Base-by-base conservation (phyloP, 1,140 invertebrate species). In the Drosophila cardini region DNA sequence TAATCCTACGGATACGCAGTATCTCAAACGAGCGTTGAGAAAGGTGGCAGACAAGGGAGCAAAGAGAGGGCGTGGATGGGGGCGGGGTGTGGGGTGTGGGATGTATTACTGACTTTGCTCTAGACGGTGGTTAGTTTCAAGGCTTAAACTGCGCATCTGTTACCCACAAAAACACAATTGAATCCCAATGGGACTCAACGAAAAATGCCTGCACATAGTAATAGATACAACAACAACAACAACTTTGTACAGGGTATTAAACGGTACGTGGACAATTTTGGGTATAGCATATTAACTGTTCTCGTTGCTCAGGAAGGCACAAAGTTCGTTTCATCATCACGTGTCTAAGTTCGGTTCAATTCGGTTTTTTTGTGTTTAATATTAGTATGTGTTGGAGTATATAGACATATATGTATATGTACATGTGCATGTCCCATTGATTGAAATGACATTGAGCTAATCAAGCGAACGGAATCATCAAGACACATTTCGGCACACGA, bases 391-490 rank as follows among this genome's bases (percentile, higher is more conserved):
- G 36, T 55, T 18, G 4, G 32, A 40, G 6, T 21, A 9, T 38
- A 1, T 58, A 10, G 32, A 13, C 26, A 1, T 56, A 13, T 26
- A 16, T 40, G 18, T 64, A 2, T 57, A 7, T 38, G 8, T 34
- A 0, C 43, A 8, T 43, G 18, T 64, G 10, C 18, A 38, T 45
- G n/a, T 21, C 50, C 64, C 72, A 81, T 58, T 81, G 60, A 77
- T 58, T 58, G 48, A 73, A 80, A 73, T 74, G 64, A 74, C 78
- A 73, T 73, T 70, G 50, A 64, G 60, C 30, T 60, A 55, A 67
- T 63, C 42, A 46, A 68, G 60, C 57, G 48, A 36, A 15, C 52
- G 42, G 40, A 61, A 43, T 15, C 32, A 34, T 13, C 62, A 32
- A 34, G 34, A 34, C 38, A 48, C 18, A 53, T 15, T 64, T 38